Conservation (phyloP, 2,888 invertebrate genomes). For the Spilosoma lubricipeda region DNA sequence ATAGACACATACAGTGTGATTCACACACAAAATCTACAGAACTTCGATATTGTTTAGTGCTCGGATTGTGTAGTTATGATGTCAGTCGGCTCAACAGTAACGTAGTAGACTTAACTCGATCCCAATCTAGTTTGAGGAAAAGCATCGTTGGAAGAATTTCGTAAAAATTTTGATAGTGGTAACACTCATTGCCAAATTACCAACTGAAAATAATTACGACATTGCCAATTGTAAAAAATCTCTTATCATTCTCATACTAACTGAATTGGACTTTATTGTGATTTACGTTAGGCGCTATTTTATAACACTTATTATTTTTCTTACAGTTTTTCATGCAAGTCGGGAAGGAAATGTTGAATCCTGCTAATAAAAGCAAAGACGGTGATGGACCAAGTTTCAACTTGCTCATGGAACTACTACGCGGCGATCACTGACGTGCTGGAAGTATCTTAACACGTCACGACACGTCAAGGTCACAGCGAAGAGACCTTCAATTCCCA, state of each 20-base stretch:
- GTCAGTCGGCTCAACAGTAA: no score
- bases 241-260: background rate
- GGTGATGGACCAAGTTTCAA: slow-evolving; percentile 97
- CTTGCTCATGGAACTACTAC: slow-evolving; percentile 96
- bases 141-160: no score
- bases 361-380: slow-evolving; percentile 93
- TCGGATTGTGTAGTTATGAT: no score
- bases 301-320: background rate
- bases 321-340: slow-evolving; percentile 88
- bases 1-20: no score
- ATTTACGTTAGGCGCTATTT: background rate
- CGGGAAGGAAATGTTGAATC: slow-evolving; percentile 96
- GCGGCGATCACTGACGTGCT: slow-evolving; percentile 95
- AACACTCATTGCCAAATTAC: no score
- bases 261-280: background rate
- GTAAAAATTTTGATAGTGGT: no score
- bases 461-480: slow-evolving; percentile 22
- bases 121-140: no score
- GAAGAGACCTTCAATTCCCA: slow-evolving; percentile 20
- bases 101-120: no score
- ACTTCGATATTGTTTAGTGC: no score
- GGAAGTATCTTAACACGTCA: slow-evolving; percentile 12
- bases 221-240: background rate
- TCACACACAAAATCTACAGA: no score
- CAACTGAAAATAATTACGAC: no score